Conservation (phyloP, 2,797 vertebrate species). For the Thripadectes ignobilis region DNA sequence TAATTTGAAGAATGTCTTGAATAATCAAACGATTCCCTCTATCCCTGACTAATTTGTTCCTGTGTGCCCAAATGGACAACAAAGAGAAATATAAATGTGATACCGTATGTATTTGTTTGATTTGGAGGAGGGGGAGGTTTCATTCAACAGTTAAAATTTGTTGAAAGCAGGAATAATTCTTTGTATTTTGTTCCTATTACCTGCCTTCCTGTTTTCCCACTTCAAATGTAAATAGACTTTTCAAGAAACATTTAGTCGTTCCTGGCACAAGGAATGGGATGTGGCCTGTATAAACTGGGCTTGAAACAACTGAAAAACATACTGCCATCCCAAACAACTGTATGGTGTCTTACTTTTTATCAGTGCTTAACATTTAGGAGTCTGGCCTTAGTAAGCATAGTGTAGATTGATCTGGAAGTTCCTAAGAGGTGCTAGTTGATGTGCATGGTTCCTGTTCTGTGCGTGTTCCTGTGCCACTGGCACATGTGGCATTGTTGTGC, state of each 20-base stretch:
- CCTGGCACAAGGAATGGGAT: neutral
- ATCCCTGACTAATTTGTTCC: neutral
- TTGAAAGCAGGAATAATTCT: neutral
- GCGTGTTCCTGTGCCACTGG: too few relatives aligned
- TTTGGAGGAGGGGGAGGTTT: neutral
- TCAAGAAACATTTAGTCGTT: neutral
- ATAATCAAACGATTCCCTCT: neutral
- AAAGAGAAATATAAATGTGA: neutral
- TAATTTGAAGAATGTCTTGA: neutral
- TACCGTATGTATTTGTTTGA: neutral
- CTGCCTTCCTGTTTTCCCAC: neutral
- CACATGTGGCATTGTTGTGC: rapidly evolving
- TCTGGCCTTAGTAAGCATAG: neutral
- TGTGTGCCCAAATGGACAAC: neutral
- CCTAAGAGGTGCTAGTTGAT: neutral
- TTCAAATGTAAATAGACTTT: neutral
- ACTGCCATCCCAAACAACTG: neutral
- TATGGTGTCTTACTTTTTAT: neutral
- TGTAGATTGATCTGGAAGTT: neutral
- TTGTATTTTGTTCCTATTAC: neutral
- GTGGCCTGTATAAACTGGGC: neutral
- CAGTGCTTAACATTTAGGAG: neutral
- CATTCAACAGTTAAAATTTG: neutral
- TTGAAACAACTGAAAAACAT: neutral
- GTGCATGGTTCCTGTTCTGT: neutral